Conservation (phyloP, 2,888 invertebrate genomes). For the Drosophila lutescens region DNA sequence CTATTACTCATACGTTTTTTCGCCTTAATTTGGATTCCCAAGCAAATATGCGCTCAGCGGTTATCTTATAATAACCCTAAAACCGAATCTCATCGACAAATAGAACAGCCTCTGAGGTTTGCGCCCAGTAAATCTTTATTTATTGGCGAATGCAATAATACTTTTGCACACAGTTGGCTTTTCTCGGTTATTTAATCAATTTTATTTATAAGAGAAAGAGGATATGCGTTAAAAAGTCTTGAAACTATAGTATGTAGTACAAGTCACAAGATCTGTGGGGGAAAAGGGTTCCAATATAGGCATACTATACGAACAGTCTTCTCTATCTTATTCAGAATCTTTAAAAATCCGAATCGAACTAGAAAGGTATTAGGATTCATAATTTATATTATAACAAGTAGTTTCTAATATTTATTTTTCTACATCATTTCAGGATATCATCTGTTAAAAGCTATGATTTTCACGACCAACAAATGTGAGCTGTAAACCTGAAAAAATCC, state of each 20-base stretch:
- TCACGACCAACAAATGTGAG: conserved; percentile 5
- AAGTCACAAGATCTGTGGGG: neutral
- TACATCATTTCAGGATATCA: neutral
- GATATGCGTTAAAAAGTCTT: neutral
- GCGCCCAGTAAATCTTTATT: conserved; percentile 12
- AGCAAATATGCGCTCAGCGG: conserved; percentile 2
- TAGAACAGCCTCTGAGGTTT: neutral
- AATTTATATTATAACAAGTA: too few relatives aligned
- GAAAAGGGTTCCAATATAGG: neutral
- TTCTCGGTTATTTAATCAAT: conserved; percentile 10
- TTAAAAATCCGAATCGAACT: neutral
- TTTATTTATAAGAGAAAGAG: neutral
- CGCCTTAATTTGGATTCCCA: neutral
- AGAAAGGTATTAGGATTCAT: neutral
- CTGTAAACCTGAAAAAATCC: neutral
- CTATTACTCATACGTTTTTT: neutral
- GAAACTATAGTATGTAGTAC: too few relatives aligned
- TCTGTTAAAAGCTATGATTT: conserved; percentile 2
- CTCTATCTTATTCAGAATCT: neutral
- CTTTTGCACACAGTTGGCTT: conserved; percentile 9
- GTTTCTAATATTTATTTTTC: too few relatives aligned
- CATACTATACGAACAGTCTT: neutral
- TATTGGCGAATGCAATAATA: conserved; percentile 4
- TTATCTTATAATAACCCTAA: conserved; percentile 5
- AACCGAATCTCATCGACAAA: conserved; percentile 1